Base-by-base conservation (phyloP, 2,888 invertebrate genomes). In the Hipparchia semele region DNA sequence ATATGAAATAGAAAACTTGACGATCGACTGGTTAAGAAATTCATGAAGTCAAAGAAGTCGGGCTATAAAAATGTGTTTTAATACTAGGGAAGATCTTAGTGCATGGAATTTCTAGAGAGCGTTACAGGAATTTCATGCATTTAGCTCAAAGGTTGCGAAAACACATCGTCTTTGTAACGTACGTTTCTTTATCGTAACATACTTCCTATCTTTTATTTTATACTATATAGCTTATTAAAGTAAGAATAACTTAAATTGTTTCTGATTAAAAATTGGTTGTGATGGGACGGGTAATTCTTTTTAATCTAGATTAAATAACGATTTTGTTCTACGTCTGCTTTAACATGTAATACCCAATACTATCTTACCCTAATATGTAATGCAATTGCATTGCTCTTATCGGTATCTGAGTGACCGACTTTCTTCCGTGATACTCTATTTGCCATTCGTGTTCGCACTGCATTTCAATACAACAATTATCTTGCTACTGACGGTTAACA, bases 361-460 rank as follows among this genome's bases (percentile, higher is more conserved):
- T 39, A 39, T 39, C 39, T 13, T 56, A 56, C n/a, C 13, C 9
- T 6, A 39, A 10, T 60, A 62, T 67, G 67, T 67, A 54, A 67
- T 62, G 56, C 23, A 13, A 10, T 72, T 58, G 23, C 59, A 39
- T 60, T 39, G 33, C 39, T 77, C 77, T 77, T 75, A 72, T 73
- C 59, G 62, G 70, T 79, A 84, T 86, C 84, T 86, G 84, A 79
- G 79, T 75, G 78, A 73, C 78, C 83, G 85, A 87, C 87, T 91
- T 91, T 91, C 90, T 88, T 87, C 86, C 88, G 90, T 91, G 87
- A 91, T 87, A 91, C 83, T 86, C 91, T 85, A 90, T 86, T 92
- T 91, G 81, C 88, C 83, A 90, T 91, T 82, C 88, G 83, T 90
- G 90, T 81, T 84, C 83, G 81, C 82, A 77, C 80, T 70, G 73